Percentiles rank a stretch among this genome's conserved stretches.
Conservation (phyloP, 2,797 vertebrate genomes). For the Myiotriccus ornatus region DNA sequence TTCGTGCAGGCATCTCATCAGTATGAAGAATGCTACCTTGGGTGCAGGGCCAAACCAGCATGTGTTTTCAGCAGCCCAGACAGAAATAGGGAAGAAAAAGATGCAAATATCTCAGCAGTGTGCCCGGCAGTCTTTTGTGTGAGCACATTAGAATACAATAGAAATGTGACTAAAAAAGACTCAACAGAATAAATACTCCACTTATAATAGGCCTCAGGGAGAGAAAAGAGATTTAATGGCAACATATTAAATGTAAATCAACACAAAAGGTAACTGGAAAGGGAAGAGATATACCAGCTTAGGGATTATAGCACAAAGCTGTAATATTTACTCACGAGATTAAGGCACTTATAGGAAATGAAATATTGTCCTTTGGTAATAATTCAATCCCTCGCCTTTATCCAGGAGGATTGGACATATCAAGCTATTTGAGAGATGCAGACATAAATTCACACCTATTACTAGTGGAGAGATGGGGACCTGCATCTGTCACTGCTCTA, state of each 20-base stretch:
- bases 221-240: conserved; percentile 64
- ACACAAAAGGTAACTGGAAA: conserved; percentile 71
- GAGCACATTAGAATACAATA: conserved; percentile 61
- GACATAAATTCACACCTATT: conserved; percentile 18
- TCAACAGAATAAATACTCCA: conserved; percentile 68
- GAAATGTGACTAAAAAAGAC: conserved; percentile 61
- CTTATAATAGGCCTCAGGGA: conserved; percentile 59
- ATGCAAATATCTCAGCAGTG: conserved; percentile 39
- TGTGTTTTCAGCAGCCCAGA: not conserved
- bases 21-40: not conserved
- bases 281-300: conserved; percentile 63
- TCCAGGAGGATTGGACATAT: conserved; percentile 27
- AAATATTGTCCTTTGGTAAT: conserved; percentile 67
- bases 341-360: conserved; percentile 72
- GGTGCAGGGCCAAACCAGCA: not conserved
- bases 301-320: conserved; percentile 71
- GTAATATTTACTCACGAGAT: conserved; percentile 72
- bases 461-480: not conserved
- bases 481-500: not conserved
- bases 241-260: conserved; percentile 73
- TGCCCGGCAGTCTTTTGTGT: conserved; percentile 36
- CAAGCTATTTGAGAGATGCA: conserved; percentile 34
- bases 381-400: conserved; percentile 55
- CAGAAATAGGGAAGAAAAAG: conserved; percentile 40
- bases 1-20: not conserved